Percentiles rank a stretch among this genome's conserved stretches.
These are phyloP conservation scores for Cyphomyrus discorhynchus DNA, from an alignment of 2,113 vertebrate genomes.

Conservation along the genomic window DNA sequence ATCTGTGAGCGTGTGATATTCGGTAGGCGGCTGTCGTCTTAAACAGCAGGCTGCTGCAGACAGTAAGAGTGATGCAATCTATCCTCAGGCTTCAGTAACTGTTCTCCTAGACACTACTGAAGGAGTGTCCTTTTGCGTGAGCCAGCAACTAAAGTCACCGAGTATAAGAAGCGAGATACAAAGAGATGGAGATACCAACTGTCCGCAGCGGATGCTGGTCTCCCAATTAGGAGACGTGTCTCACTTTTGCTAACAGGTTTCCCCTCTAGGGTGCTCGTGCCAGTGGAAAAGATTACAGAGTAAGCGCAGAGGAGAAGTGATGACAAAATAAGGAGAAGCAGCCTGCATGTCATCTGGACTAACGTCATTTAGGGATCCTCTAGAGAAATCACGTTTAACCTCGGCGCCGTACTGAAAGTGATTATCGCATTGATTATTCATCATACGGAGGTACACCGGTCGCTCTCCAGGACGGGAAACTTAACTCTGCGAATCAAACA, in stretches of 20 bases:
- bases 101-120: not conserved
- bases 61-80: not conserved
- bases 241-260: not conserved
- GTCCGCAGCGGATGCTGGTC: not conserved
- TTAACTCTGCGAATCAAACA: not conserved
- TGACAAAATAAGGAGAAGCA: not conserved
- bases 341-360: not conserved
- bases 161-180: not conserved
- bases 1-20: not conserved
- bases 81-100: not conserved
- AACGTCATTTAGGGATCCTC: not conserved
- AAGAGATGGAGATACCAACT: not conserved
- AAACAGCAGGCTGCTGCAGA: not conserved
- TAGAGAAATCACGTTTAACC: not conserved
- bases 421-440: constrained; percentile 11
- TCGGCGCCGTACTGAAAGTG: not conserved
- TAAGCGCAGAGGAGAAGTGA: not conserved
- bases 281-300: not conserved
- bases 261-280: not conserved
- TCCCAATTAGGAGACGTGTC: not conserved
- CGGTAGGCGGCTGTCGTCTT: not conserved
- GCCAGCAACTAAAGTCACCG: not conserved
- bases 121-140: not conserved
- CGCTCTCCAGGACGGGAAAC: not conserved
- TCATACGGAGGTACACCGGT: not conserved